Percentiles rank a stretch among this genome's conserved stretches.
These are phyloP conservation scores for Stomatorhinus ivindoensis DNA, from an alignment of 2,113 vertebrate genomes.

Conservation along the genomic window DNA sequence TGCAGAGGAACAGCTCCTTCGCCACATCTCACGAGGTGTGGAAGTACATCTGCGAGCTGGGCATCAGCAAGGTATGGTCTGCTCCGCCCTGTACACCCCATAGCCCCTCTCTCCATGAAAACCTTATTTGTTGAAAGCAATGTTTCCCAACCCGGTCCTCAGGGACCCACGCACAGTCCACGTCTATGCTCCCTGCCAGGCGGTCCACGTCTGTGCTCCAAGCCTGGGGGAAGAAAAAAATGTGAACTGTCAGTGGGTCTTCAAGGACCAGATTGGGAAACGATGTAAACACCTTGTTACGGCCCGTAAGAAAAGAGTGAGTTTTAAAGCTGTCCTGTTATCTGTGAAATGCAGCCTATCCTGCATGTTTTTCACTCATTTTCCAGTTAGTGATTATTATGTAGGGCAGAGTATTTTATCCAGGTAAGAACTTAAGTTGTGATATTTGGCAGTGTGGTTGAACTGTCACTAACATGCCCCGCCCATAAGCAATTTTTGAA, in stretches of 20 bases:
- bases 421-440: not conserved
- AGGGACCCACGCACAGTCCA: not conserved
- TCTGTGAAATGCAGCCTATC: too few species aligned
- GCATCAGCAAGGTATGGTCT: slow-evolving; percentile 74
- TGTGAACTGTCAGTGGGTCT: not conserved
- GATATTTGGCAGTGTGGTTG: not conserved
- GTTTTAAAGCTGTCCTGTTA: too few species aligned
- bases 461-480: not conserved
- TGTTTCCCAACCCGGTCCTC: not conserved
- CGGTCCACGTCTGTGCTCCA: not conserved
- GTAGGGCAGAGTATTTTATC: not conserved
- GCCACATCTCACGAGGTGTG: slow-evolving; percentile 95
- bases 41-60: slow-evolving; percentile 96
- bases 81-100: not conserved
- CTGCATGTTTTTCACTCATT: not conserved
- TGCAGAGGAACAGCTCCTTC: slow-evolving; percentile 93
- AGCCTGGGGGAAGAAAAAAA: not conserved
- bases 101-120: not conserved
- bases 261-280: not conserved
- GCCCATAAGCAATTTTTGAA: not conserved
- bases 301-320: too few species aligned
- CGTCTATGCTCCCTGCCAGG: not conserved
- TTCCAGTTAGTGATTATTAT: not conserved
- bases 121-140: not conserved
- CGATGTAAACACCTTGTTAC: too few species aligned